Conservation (phyloP, 2,113 vertebrate species). For the Nicator chloris region DNA sequence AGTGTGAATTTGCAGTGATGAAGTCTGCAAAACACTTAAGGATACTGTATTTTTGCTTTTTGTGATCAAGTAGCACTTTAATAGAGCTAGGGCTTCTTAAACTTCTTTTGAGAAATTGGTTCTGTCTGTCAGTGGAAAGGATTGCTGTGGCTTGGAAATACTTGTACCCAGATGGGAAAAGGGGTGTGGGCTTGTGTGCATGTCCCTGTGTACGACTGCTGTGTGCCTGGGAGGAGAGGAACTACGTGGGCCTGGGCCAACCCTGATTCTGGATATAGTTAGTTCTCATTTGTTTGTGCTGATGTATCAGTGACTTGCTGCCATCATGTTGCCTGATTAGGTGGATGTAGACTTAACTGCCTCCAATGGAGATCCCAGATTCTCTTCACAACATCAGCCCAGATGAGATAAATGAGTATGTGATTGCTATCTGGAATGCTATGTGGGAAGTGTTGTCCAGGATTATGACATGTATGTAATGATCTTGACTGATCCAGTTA, state of each 20-base stretch:
- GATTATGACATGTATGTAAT: slow-evolving; percentile 87
- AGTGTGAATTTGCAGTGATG: neutral
- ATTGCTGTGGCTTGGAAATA: neutral
- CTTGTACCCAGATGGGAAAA: neutral
- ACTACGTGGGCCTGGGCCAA: neutral
- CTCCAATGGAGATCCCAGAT: slow-evolving; percentile 90
- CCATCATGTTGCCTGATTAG: slow-evolving; percentile 55
- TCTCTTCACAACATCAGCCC: slow-evolving; percentile 91
- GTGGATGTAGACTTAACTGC: slow-evolving; percentile 95
- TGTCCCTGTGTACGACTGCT: neutral
- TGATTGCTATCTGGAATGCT: slow-evolving; percentile 88
- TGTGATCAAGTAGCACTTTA: neutral
- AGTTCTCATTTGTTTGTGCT: neutral
- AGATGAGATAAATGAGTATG: slow-evolving; percentile 88
- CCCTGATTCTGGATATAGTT: neutral
- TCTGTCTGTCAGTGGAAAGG: neutral
- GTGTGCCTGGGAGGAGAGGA: neutral
- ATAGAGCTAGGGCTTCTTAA: neutral
- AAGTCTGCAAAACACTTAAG: neutral
- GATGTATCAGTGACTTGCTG: neutral
- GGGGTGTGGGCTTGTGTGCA: neutral
- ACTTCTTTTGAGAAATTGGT: neutral
- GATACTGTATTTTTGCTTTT: neutral
- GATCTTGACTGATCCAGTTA: neutral
- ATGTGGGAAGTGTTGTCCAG: slow-evolving; percentile 90